These are phyloP conservation scores for Alfaro cultratus DNA, from an alignment of 2,797 vertebrate genomes.

Conservation along the genomic window DNA sequence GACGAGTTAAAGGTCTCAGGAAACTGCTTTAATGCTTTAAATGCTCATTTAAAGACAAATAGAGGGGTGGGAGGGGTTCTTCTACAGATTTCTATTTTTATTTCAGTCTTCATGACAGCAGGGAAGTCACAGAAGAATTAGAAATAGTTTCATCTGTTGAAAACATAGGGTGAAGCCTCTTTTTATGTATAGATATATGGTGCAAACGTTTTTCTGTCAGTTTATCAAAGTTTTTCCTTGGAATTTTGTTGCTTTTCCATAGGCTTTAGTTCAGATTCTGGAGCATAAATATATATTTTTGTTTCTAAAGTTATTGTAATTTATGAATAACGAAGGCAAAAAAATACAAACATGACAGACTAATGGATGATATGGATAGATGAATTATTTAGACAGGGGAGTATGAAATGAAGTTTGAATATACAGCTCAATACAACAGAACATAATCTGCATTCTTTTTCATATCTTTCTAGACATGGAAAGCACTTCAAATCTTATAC, in stretches of 20 bases:
- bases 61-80: slow-evolving; percentile 29
- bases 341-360: background rate
- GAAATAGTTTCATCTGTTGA: background rate
- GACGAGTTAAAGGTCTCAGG: slow-evolving; percentile 69
- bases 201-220: background rate
- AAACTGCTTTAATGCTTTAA: slow-evolving; percentile 66
- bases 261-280: background rate
- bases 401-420: background rate
- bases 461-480: background rate
- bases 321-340: background rate
- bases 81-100: slow-evolving; percentile 57
- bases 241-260: background rate
- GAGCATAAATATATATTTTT: background rate
- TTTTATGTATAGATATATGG: background rate
- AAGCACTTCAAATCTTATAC: background rate
- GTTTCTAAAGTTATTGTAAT: background rate
- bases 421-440: background rate
- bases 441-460: background rate
- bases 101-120: slow-evolving; percentile 46
- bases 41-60: slow-evolving; percentile 64
- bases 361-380: background rate
- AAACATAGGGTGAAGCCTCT: background rate
- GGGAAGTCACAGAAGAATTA: slow-evolving; percentile 39
- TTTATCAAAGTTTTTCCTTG: background rate
- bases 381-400: background rate